Evolutionary conservation across 2,113 vertebrate genomes (phyloP), one percentile per base, ranked within the genome.

Genomic region (Vanacampus margaritifer): DNA sequence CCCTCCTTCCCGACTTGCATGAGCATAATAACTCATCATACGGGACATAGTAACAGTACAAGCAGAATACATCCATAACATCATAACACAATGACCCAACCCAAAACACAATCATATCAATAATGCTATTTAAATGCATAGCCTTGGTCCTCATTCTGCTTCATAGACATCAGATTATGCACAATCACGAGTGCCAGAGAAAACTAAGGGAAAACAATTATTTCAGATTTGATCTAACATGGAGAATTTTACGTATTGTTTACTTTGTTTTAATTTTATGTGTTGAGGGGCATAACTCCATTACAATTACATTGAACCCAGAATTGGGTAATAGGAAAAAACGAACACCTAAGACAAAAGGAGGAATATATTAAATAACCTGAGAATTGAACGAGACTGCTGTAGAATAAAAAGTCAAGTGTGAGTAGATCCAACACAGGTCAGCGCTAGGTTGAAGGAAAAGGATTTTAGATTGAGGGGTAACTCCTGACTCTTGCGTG

Each of bases 401-500:
- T 45, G 61, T 36, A 46, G 41, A 26, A 67, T 67, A 51, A 71
- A 78, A 81, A 66, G 24, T 58, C 16, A 50, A 43, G 71, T 61
- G 36, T 61, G 36, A 53, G 59, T 65, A 67, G 82, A 67, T 80
- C 28, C 21, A 53, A 57, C 45, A 37, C 50, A 76, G 65, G 67
- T 79, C 67, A 77, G 23, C 21, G 51, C 35, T 51, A 51, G 67
- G 51, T 64, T 72, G 35, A 36, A 68, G 35, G 36, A 74, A 48
- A 58, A 51, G 53, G 43, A 17, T 59, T 51, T 36, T n/a, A 59
- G 37, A 35, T 37, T 56, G 23, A 48, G 39, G 58, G 36, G 28
- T 32, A 45, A 69, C 69, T 74, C 69, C 53, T 87, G 85, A n/a
- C 82, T 87, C 83, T 58, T 80, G 67, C 26, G 53, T 87, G 82